Evolutionary conservation across 92 coral and sea anemone genomes (phyloP), one percentile per base, ranked within the genome.

Genomic region (Epizoanthus fatuus): DNA sequence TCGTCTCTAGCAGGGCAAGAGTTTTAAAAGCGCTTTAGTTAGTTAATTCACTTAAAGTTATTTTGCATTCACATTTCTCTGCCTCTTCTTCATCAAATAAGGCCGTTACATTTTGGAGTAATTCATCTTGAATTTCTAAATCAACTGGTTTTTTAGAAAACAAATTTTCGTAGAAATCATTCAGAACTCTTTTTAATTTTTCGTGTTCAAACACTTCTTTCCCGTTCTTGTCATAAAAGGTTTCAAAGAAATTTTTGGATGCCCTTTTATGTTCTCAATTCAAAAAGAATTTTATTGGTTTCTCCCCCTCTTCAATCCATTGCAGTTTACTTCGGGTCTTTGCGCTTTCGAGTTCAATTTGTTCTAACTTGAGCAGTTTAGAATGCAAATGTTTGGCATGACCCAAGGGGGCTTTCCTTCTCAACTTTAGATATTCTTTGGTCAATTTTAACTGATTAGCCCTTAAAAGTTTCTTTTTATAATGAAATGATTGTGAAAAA

Each of bases 251-350:
- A 29, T 29, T 29, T 29, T 29, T 29, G 32, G 32, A 29, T 29
- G 32, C 32, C 32, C 32, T 29, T 29, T 29, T 29, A 29, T 1
- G 32, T 29, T 29, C 1, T 29, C n/a, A 57, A 4, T 35, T 25
- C 25, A 86, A 86, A 53, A 65, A 86, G 10, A 40, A 77, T 6
- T 42, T 22, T 11, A 42, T 51, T 2, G 86, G 72, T 8, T 52
- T 74, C 57, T 87, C 86, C 0, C 86, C 86, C 15, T 87, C 73
- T 47, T 75, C 89, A 35, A 73, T 58, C 91, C 86, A 80, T 15
- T 62, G 51, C n/a, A 38, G 66, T 10, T 56, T 69, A 69, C 86
- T 74, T 4, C 91, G 44, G 49, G 72, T 45, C 13, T 69, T 68
- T 17, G 17, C 40, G 0, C 79, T 76, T 29, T 69, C 79, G 1